Evolutionary conservation across 2,888 invertebrate genomes (phyloP), one percentile per base, ranked within the genome.

Genomic region (Acanthosepion pharaonis): DNA sequence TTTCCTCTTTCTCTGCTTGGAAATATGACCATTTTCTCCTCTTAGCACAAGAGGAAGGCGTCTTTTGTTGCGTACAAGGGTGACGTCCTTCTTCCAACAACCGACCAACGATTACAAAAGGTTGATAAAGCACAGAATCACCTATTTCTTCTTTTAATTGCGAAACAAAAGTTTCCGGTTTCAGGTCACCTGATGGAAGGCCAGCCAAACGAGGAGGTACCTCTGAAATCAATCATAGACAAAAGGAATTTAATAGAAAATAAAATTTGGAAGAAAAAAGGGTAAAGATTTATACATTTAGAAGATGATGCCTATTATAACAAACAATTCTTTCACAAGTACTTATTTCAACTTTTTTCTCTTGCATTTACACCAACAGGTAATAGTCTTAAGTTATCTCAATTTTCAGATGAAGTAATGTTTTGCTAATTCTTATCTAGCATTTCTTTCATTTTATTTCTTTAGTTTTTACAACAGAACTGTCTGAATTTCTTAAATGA

Each of bases 31-130:
- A 20, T 93, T 94, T 59, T 92, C 93, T 92, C 95, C 95, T 49
- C 95, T 94, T 59, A 95, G 94, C 78, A 95, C 91, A 51, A 95
- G 94, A 42, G 94, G 94, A 51, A 59, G 28, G 51, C 64, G 93
- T 93, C 94, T 95, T 55, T 64, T 64, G 94, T 78, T 78, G 78
- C 18, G 78, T 78, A 11, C 53, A 93, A 91, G 92, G 91, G 25
- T 92, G 33, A 49, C 94, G 93, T 23, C 95, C 95, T 49, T 94
- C 94, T 94, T 95, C 95, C 25, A 96, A 92, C 48, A 96, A 94
- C 55, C 95, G 95, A 48, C 95, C 96, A 28, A 96, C 95, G 64
- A 96, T 96, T 18, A 95, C 95, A 94, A 96, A 96, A n/a, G 96
- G 96, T 51, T 96, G 95, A 55, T 96, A 96, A 92, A 64, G 64